Evolutionary conservation across 1,140 invertebrate species (phyloP), one percentile per base, ranked within the genome.

Genomic region (Lepidurus packardi): DNA sequence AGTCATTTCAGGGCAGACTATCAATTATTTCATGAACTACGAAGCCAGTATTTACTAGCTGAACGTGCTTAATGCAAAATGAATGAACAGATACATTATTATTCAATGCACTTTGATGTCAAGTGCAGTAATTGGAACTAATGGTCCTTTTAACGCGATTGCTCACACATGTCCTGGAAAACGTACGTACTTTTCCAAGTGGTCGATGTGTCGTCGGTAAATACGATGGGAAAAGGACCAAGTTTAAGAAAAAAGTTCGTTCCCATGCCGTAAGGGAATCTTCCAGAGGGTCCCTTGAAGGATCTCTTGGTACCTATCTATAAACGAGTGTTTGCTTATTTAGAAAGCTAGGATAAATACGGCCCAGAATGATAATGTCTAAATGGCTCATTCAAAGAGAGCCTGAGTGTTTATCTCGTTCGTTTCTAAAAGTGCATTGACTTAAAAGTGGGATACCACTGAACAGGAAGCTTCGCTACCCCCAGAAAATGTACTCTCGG

Each of bases 261-360:
- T 65, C 53, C 53, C 53, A 65, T 13, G 53, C 8, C 53, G 34
- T 34, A 34, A 34, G 34, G 34, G 34, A 34, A 34, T 34, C 25
- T 34, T 34, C 25, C 25, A 1, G 25, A 34, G 1, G 34, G 34
- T 4, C 34, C 34, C 34, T 34, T 34, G 4, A 34, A 9, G 1
- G 1, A 16, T 9, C 53, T 13, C 16, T 65, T 13, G 7, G 53
- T 65, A 65, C 13, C 16, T 65, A 13, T 13, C 53, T 65, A 21
- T 21, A 65, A 13, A 65, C 16, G 53, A n/a, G 53, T 65, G 21
- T 65, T 65, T 65, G 53, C 53, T 65, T 65, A 65, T 65, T 65
- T 65, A 16, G 53, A 65, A 65, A 65, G 9, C 53, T 65, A 10
- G 53, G 53, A 65, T 21, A 65, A 65, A 65, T 65, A 65, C 53